These are phyloP conservation scores for Epizoanthus rinbou DNA, from an alignment of 92 coral and sea anemone genomes.

Conservation along the genomic window DNA sequence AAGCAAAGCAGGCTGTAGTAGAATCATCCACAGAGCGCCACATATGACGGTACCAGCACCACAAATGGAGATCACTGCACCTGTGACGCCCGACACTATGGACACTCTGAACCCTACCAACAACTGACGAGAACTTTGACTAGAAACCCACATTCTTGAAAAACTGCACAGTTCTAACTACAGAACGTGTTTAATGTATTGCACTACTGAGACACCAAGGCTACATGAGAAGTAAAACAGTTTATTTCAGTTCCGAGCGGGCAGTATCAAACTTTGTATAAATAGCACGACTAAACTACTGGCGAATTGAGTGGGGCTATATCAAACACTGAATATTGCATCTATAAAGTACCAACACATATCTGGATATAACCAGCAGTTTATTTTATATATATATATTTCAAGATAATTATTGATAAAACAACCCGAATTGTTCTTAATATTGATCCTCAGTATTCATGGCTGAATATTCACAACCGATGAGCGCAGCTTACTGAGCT, in stretches of 20 bases:
- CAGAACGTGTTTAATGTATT: background rate
- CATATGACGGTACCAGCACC: background rate
- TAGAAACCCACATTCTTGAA: background rate
- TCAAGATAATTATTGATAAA: too few relatives aligned
- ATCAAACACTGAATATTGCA: too few relatives aligned
- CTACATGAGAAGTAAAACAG: too few relatives aligned
- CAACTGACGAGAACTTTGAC: slow-evolving; percentile 9
- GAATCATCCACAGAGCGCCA: slow-evolving; percentile 2
- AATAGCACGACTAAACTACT: too few relatives aligned
- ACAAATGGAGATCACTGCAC: background rate
- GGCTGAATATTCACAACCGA: too few relatives aligned
- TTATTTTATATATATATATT: too few relatives aligned
- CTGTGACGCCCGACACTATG: background rate
- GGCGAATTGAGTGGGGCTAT: too few relatives aligned
- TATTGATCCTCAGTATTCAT: too few relatives aligned
- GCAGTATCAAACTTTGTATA: background rate
- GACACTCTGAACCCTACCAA: background rate
- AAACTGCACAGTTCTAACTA: background rate
- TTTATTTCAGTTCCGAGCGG: background rate
- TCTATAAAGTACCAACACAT: too few relatives aligned
- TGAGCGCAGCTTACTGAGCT: too few relatives aligned
- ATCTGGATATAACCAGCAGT: too few relatives aligned
- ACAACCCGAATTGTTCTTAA: too few relatives aligned
- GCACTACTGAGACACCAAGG: background rate
- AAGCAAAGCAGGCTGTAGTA: background rate